Conservation (phyloP, 1,140 invertebrate genomes). For the Anthonomus grandis region DNA sequence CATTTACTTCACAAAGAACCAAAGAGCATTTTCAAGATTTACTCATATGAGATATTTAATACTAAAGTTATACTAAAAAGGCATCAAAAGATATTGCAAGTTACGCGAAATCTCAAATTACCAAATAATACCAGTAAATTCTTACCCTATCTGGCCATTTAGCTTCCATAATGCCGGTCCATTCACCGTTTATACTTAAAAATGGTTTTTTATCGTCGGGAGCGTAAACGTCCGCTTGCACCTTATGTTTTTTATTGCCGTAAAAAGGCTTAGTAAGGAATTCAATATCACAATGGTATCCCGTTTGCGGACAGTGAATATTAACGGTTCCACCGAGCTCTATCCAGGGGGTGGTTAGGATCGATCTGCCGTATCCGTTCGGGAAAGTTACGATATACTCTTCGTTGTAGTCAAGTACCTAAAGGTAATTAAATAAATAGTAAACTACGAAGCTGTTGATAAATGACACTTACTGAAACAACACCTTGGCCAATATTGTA, state of each 20-base stretch:
- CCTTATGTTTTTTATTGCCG: conserved; percentile 88
- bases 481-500: conserved; percentile 82
- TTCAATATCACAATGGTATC: conserved; percentile 83
- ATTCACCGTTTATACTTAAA: conserved; percentile 84
- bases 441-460: neutral
- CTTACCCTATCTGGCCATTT: conserved; percentile 78
- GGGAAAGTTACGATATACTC: conserved; percentile 94
- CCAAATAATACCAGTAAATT: neutral
- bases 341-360: conserved; percentile 94
- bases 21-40: no score
- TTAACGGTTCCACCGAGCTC: conserved; percentile 88
- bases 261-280: conserved; percentile 98
- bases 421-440: neutral
- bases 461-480: conserved; percentile 54
- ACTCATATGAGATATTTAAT: neutral
- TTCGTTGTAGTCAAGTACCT: conserved; percentile 77
- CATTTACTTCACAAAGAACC: no score
- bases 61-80: neutral
- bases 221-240: conserved; percentile 78
- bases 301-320: conserved; percentile 86
- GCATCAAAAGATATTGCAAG: neutral
- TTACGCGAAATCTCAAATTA: neutral
- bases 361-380: conserved; percentile 94
- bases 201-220: conserved; percentile 86
- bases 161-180: conserved; percentile 92